Evolutionary conservation across 2,113 vertebrate species (phyloP), one percentile per base, ranked within the genome.

Genomic region (Calidris pygmaea): DNA sequence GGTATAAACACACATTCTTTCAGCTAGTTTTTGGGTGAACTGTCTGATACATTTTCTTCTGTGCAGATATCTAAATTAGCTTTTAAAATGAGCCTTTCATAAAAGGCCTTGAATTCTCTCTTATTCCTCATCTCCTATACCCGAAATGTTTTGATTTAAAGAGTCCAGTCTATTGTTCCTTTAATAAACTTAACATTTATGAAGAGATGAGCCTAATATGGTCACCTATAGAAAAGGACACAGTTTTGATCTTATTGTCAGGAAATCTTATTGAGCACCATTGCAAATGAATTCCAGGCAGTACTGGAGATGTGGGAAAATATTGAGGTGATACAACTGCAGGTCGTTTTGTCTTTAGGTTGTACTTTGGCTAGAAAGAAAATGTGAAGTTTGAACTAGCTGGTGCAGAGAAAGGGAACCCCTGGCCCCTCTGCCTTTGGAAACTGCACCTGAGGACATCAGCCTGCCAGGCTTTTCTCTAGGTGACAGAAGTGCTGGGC

Each of bases 41-140:
- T 74, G 56, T 74, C 14, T 9, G 80, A 89, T 92, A 56, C 41
- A 59, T 82, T 92, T 95, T 74, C 81, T 92, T 55, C 84, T 83
- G 37, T 52, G 47, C 32, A 80, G 80, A 85, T 91, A 85, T 21
- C 37, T 82, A 83, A 83, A 96, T 87, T 89, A 82, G 37, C 81
- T 96, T 96, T 94, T 74, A 70, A 82, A 55, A 82, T 63, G 32
- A 94, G 59, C 39, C 55, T 91, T 93, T 95, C 78, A 85, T 85
- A 55, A 91, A 62, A 89, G 45, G 23, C 39, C 41, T 83, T 90
- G 43, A 82, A 75, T 94, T 89, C n/a, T 89, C 37, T 82, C 66
- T 76, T 75, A 55, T 35, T 89, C 53, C 43, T 92, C 12, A 2
- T 80, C 84, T 91, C 50, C 50, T 79, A 55, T 37, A 56, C 35